A percentile compares a stretch with the other conserved stretches of the same genome.
Conservation (phyloP, 2,797 vertebrate genomes). For the Lacerta agilis region DNA sequence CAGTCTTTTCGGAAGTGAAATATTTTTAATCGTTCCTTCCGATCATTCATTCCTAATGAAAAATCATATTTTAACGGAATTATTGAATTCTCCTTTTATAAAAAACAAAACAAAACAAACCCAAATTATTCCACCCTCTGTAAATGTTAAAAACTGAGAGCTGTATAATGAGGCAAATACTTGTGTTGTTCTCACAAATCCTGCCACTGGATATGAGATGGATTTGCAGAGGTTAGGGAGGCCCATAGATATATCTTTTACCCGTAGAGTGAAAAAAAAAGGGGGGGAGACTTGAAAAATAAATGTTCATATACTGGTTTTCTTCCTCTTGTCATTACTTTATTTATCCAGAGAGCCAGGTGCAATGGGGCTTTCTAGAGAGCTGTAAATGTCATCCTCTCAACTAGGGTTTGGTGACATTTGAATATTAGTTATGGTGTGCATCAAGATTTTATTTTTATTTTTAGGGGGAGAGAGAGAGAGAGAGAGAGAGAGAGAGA, state of each 20-base stretch:
- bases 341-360: background rate
- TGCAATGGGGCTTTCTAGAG: conserved; percentile 12
- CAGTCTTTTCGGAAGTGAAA: background rate
- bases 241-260: background rate
- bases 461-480: too few species aligned
- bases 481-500: too few species aligned
- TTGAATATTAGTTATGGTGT: conserved; percentile 25
- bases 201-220: background rate
- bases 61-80: background rate
- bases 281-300: background rate
- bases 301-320: background rate
- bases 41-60: background rate
- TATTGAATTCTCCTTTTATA: background rate
- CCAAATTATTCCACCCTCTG: background rate
- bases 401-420: conserved; percentile 43
- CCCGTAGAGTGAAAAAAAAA: background rate
- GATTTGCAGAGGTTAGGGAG: background rate
- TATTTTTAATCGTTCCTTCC: background rate
- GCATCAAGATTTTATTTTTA: background rate
- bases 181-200: background rate
- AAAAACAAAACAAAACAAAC: background rate
- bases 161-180: background rate
- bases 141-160: background rate
- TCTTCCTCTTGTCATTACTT: conserved; percentile 1
- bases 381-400: conserved; percentile 42